Evolutionary conservation across 35 echinoderm and acorn worm species (phyloP).

Genomic region (Diadema setosum): DNA sequence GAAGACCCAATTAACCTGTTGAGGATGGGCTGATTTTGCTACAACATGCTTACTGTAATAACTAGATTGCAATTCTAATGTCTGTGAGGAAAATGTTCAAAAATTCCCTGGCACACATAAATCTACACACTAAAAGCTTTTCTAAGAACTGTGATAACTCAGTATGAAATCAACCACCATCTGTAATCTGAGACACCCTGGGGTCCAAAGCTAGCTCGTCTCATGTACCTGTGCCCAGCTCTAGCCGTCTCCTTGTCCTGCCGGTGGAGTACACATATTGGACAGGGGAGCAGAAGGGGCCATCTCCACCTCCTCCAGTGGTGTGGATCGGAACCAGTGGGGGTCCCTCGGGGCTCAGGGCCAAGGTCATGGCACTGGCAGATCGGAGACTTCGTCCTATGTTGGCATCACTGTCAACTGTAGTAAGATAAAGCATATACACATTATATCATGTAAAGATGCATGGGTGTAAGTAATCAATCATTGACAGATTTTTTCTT

Average conservation of each 20-base stretch:
- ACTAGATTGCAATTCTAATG: no score
- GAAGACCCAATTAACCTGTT: no score
- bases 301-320: not conserved
- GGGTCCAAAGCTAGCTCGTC: no score
- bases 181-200: not conserved
- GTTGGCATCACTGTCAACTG: slow-evolving; percentile 8
- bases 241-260: not conserved
- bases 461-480: no score
- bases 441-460: not conserved
- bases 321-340: not conserved
- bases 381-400: not conserved
- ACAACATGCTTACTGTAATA: no score
- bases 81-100: no score
- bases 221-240: not conserved
- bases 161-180: no score
- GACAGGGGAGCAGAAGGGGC: not conserved
- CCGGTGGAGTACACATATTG: not conserved
- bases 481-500: no score
- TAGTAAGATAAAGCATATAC: not conserved
- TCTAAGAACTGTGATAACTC: no score
- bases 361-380: not conserved
- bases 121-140: no score
- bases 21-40: no score
- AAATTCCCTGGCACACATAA: no score
- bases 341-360: not conserved